A percentile compares a stretch with the other conserved stretches of the same genome.
These are phyloP conservation scores for Nilaparvata lugens DNA, from an alignment of 1,140 invertebrate genomes.

Conservation along the genomic window DNA sequence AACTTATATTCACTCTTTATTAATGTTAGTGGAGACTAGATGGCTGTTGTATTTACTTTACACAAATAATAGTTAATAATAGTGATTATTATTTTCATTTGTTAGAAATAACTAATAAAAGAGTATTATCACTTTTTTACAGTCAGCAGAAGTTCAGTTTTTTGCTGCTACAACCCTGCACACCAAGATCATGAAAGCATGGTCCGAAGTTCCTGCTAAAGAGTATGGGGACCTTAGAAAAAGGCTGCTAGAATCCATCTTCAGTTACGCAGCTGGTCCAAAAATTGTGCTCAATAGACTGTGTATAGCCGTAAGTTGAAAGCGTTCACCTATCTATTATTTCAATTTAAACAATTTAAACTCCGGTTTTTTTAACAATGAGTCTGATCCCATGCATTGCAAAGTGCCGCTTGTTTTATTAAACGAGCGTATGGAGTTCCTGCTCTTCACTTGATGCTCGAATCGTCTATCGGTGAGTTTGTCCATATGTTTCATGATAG, in stretches of 20 bases:
- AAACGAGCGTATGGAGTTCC: too few species aligned
- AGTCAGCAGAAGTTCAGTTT: constrained; percentile 82
- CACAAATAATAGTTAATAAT: too few species aligned
- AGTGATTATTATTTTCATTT: too few species aligned
- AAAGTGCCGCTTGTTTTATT: too few species aligned
- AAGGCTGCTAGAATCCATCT: constrained; percentile 63
- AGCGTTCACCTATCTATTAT: not conserved
- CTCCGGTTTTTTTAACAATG: too few species aligned
- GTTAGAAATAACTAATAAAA: constrained; percentile 9
- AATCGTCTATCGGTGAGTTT: too few species aligned
- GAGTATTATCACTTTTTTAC: constrained; percentile 26
- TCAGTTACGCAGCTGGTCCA: constrained; percentile 62
- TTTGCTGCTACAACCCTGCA: constrained; percentile 85
- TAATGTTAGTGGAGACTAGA: too few species aligned
- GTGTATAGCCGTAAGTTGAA: constrained; percentile 69
- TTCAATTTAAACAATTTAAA: not conserved
- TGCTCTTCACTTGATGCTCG: not conserved
- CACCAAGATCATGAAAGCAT: constrained; percentile 75
- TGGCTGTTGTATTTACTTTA: too few species aligned
- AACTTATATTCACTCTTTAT: too few species aligned
- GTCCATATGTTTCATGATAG: too few species aligned
- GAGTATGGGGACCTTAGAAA: constrained; percentile 65
- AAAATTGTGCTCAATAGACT: constrained; percentile 76
- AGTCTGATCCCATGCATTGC: too few species aligned
- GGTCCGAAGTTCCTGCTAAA: constrained; percentile 70